Percentiles rank a stretch among this genome's conserved stretches.
These are phyloP conservation scores for Chiridota heheva DNA, from an alignment of 35 echinoderm and acorn worm species.

Conservation along the genomic window DNA sequence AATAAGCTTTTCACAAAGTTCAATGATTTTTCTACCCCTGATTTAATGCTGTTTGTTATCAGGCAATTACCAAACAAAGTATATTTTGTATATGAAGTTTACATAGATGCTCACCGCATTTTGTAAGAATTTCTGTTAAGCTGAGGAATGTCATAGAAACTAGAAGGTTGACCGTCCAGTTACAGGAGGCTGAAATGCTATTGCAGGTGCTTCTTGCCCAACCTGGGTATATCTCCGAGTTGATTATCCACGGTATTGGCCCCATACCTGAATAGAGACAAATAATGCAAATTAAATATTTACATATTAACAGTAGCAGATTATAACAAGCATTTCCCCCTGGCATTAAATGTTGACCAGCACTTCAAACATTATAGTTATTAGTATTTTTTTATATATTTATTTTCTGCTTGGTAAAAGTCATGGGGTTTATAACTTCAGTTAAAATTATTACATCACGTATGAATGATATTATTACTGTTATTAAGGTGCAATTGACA, in stretches of 20 bases:
- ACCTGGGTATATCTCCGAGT: conserved; percentile 95
- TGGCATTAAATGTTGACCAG: background rate
- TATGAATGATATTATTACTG: too few relatives aligned
- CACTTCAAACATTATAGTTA: background rate
- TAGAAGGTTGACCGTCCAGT: conserved; percentile 87
- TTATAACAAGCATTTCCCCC: background rate
- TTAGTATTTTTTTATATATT: background rate
- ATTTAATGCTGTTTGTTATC: background rate
- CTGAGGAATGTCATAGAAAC: conserved; percentile 99
- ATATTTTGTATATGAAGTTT: background rate
- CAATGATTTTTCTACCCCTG: background rate
- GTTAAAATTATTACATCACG: too few relatives aligned
- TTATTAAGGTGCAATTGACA: too few relatives aligned
- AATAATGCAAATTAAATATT: background rate
- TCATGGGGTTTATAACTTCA: too few relatives aligned
- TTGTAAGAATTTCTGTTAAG: conserved; percentile 78
- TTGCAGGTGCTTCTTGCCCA: conserved; percentile 93
- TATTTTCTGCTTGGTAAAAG: too few relatives aligned
- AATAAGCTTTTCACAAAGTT: too few relatives aligned
- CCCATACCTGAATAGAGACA: conserved; percentile 81
- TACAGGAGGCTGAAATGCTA: conserved; percentile 44
- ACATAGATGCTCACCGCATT: conserved; percentile 58
- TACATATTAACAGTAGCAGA: background rate
- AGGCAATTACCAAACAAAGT: background rate
- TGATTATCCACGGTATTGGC: conserved; percentile 92